Evolutionary conservation across 1,140 invertebrate species (phyloP), one percentile per base, ranked within the genome.

Genomic region (Copidosoma floridanum): DNA sequence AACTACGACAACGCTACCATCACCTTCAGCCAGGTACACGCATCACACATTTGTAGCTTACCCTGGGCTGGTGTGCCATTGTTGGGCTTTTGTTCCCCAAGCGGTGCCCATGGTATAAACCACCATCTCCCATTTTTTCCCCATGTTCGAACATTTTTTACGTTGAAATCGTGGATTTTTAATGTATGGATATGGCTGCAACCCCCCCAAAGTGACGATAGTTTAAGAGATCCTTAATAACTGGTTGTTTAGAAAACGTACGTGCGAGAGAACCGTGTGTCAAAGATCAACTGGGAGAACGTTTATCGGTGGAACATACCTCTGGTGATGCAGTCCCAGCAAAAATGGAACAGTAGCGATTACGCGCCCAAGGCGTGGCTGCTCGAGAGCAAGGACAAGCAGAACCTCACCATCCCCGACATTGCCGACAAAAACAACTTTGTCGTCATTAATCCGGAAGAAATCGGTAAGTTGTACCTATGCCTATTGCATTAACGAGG

Each of bases 381-480:
- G 77, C 81, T 62, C 80, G 81, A 47, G 76, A 74, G 46, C 76
- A 84, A 55, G 68, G 24, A n/a, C 37, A 35, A 52, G 38, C 21
- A 8, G 54, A 75, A 69, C 27, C 51, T 88, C 3, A 71, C 67
- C 3, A 55, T 76, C 0, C 27, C 62, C 2, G 74, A 85, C 57
- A 71, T 86, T 65, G 83, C 86, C 1, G 64, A 66, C 11, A 76
- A 77, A 20, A 73, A 87, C 18, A 67, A 84, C 26, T 91, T 90
- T 63, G 83, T 91, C 43, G 86, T 92, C 38, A 80, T 90, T 1
- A 92, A 92, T 76, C 88, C 88, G n/a, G 88, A 90, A 61, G 89
- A 90, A 77, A 89, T 90, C 65, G 88, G 87, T 88, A 78, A 69
- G n/a, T n/a, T n/a, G n/a, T n/a, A n/a, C n/a, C n/a, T n/a, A n/a